Evolutionary conservation across 2,113 vertebrate species (phyloP).

Genomic region (Limnothrissa miodon): DNA sequence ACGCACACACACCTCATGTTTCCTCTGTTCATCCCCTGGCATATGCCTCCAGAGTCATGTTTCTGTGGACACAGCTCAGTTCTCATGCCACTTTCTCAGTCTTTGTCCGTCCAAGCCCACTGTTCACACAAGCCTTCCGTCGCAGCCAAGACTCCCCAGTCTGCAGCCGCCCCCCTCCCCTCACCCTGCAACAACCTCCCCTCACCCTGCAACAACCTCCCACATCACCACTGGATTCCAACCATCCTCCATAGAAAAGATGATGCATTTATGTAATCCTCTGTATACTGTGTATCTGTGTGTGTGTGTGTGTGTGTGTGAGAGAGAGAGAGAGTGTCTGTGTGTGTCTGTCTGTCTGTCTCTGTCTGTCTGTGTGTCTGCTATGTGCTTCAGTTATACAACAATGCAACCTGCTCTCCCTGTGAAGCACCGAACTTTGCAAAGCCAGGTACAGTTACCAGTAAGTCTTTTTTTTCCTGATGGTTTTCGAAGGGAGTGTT

Average conservation of each 20-base stretch:
- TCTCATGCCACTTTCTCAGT: neutral
- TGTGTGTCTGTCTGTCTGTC: neutral
- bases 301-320: neutral
- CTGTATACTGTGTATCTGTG: neutral
- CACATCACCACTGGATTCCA: neutral
- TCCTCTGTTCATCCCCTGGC: neutral
- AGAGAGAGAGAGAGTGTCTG: too few relatives aligned
- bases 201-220: neutral
- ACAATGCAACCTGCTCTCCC: neutral
- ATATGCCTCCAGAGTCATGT: neutral
- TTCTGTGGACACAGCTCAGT: neutral
- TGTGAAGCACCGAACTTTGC: neutral
- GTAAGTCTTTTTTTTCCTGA: neutral
- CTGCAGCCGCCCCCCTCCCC: too few relatives aligned
- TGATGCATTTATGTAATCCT: neutral
- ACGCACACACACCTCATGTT: slow-evolving; percentile 20
- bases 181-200: too few relatives aligned
- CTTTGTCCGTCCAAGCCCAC: neutral
- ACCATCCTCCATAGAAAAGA: neutral
- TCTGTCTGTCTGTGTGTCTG: neutral
- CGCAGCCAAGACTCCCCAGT: neutral
- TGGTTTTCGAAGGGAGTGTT: neutral
- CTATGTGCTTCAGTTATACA: neutral
- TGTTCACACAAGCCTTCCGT: neutral
- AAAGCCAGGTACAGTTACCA: neutral